Evolutionary conservation across 1,140 invertebrate genomes (phyloP).

Genomic region (Acromyrmex echinatior): DNA sequence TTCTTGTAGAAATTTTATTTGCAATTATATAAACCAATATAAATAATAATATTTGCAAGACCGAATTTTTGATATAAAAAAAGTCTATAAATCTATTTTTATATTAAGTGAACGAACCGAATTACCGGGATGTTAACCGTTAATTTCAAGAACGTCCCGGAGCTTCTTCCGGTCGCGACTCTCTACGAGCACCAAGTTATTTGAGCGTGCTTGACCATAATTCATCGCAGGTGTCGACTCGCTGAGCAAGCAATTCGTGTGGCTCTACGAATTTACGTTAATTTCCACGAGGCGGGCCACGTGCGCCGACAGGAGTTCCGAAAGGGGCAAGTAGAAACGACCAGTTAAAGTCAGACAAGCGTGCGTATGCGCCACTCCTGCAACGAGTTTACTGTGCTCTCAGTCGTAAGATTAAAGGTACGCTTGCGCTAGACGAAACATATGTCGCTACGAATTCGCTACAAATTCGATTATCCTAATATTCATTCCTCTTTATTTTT

Average conservation of each 20-base stretch:
- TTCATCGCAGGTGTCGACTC: conserved; percentile 66
- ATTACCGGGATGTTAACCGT: conserved; percentile 11
- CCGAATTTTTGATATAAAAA: not conserved
- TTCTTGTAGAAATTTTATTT: not conserved
- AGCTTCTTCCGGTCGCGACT: not conserved
- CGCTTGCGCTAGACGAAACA: conserved; percentile 10
- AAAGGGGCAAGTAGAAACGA: conserved; percentile 42
- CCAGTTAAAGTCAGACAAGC: conserved; percentile 51
- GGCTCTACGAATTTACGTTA: conserved; percentile 49
- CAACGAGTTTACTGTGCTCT: conserved; percentile 26
- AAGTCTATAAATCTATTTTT: not conserved
- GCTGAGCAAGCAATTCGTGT: conserved; percentile 62
- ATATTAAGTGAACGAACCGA: not conserved
- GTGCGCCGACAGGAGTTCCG: conserved; percentile 37
- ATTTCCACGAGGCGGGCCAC: conserved; percentile 38
- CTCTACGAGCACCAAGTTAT: conserved; percentile 36
- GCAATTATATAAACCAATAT: not conserved
- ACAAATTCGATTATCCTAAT: not conserved
- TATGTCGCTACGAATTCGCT: not conserved
- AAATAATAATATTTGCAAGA: not conserved
- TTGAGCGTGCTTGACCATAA: conserved; percentile 57
- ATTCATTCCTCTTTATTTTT: not conserved
- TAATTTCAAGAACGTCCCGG: conserved; percentile 32
- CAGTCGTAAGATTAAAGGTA: conserved; percentile 44
- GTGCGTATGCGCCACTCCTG: conserved; percentile 36